Base-by-base conservation (phyloP, 2,888 invertebrate species). In the Cataglyphis albicans region DNA sequence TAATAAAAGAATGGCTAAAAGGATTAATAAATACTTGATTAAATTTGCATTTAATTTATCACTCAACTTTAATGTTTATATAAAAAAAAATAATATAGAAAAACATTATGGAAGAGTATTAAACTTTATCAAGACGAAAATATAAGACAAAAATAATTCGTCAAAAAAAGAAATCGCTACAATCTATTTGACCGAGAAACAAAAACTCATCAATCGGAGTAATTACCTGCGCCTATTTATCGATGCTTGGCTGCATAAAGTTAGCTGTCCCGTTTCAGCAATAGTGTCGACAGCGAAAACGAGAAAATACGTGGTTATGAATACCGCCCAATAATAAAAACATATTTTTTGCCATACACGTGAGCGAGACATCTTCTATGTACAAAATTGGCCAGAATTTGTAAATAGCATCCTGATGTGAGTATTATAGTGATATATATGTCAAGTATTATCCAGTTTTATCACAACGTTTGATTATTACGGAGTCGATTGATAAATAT, bases 291-390 rank as follows among this genome's bases (percentile, higher is more conserved):
- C 32, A 87, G 74, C 63, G 65, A 72, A 63, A 68, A 59, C 32
- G 2, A 78, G 0, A 6, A 32, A 35, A 12, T 5, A 32, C 44
- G n/a, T 18, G 10, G 72, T 72, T 7, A 67, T 35, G 61, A 85
- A 55, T 25, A 81, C 35, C 21, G 75, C 61, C 25, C 75, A 59
- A 55, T 64, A 55, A 73, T 67, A 72, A 83, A 86, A 82, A 61
- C 81, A 84, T 74, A 84, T 41, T 83, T 61, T 70, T n/a, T 38
- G 63, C 84, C 85, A 82, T 75, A 3, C 52, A 52, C n/a, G 7
- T 52, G 59, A 25, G 59, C 48, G 68, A 70, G 59, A 85, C 90
- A 90, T 90, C 76, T 89, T 90, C 74, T 83, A 83, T 65, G 18
- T 75, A n/a, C n/a, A 15, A 81, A 68, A 55, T 44, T 44, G 38